Evolutionary conservation across 2,888 invertebrate species (phyloP), one percentile per base, ranked within the genome.

Genomic region (Morpho helenor): DNA sequence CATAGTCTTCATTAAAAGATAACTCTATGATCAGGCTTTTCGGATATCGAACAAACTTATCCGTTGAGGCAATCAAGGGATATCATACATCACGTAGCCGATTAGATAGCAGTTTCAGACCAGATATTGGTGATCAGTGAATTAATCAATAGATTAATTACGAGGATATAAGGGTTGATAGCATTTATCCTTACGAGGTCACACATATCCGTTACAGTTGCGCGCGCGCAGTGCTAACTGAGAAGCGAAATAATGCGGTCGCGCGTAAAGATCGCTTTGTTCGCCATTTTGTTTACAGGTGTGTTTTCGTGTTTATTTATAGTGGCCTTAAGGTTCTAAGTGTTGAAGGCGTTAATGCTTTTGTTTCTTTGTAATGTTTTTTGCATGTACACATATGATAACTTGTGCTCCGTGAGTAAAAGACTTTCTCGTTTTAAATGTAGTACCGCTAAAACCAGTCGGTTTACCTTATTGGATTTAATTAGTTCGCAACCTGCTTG

Each of bases 271-370:
- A 43, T 65, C 45, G 59, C 56, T 41, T 40, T 56, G 47, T 61
- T 49, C 60, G 65, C 60, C 62, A 59, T 67, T 47, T 59, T 65
- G 45, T 31, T 67, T 6, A 51, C 69, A 68, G 69, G 69, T 68
- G 61, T 54, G 64, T 64, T 59, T 53, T 48, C 16, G 55, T 56
- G 39, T 51, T 53, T 23, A 49, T 51, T 40, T 31, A 8, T 10
- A 48, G 31, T 31, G 31, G 5, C 5, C 31, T 31, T 31, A 31
- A 31, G 31, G 31, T 5, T 31, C 31, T 31, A 31, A 31, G 31
- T 31, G 31, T 31, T 31, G 31, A 23, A 5, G 31, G 5, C 5
- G 31, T 31, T 31, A 31, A 31, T 31, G 31, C n/a, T 8, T 5
- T 45, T 7, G 44, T 43, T 8, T 8, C 1, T 49, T 50, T 44